These are phyloP conservation scores for Poeciliopsis turrubarensis DNA, from an alignment of 2,113 vertebrate genomes.

Conservation along the genomic window DNA sequence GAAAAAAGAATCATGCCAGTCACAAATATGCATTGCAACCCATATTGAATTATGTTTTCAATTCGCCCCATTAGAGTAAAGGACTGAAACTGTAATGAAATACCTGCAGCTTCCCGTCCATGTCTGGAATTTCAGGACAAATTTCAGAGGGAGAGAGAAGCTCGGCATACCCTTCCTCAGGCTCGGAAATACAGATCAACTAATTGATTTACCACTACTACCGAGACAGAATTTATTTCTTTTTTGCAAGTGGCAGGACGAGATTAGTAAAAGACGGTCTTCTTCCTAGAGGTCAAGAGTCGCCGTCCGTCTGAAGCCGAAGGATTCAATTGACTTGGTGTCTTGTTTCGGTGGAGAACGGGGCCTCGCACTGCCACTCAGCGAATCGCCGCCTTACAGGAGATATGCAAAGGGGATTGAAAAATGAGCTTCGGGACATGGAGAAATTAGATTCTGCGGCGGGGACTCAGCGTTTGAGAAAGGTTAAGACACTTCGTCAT, in stretches of 20 bases:
- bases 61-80: no score
- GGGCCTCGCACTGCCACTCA: background rate
- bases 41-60: background rate
- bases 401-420: no score
- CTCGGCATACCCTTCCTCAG: no score
- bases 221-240: background rate
- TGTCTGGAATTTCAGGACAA: background rate
- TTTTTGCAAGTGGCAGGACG: background rate
- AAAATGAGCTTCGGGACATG: no score
- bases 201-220: background rate
- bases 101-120: background rate
- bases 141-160: no score
- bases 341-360: background rate
- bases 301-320: background rate
- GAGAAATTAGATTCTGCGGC: no score
- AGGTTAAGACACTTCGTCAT: no score
- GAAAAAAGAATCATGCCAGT: background rate
- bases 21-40: background rate
- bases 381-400: no score
- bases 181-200: background rate
- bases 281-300: background rate
- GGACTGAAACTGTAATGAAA: background rate
- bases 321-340: background rate
- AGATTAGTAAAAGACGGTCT: background rate
- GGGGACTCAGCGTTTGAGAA: background rate